Percentiles rank a stretch among this genome's conserved stretches.
phyloP scores from a whole-genome alignment of 2,797 vertebrate genomes.

The Cephalopachus bancanus region DNA sequence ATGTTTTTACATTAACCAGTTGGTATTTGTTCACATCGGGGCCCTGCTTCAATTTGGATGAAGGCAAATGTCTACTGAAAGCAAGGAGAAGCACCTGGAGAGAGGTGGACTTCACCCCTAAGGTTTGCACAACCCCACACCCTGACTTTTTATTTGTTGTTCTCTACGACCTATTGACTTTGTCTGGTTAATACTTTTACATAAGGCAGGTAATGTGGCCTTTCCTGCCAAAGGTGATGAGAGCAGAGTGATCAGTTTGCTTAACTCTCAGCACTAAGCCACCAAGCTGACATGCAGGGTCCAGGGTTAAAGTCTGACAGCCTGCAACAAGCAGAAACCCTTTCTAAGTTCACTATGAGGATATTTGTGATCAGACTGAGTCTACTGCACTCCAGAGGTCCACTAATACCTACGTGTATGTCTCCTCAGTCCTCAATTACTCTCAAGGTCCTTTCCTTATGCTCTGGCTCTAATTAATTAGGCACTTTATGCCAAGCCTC shows the following conservation, averaged over 20 bases:
- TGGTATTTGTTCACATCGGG: neutral
- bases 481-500: neutral
- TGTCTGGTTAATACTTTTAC: neutral
- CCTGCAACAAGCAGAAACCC: neutral
- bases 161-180: neutral
- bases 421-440: neutral
- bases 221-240: neutral
- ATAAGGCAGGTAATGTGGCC: neutral
- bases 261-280: neutral
- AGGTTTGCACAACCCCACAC: neutral
- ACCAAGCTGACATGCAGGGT: neutral
- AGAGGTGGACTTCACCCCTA: neutral
- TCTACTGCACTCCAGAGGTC: fast-evolving
- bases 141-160: neutral
- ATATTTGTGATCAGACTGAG: neutral
- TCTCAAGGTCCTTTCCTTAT: neutral
- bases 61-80: neutral
- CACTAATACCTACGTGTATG: neutral
- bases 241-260: neutral
- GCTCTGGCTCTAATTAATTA: neutral
- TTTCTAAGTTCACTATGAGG: neutral
- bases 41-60: slow-evolving; percentile 8
- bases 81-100: neutral
- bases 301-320: neutral
- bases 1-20: neutral